These are phyloP conservation scores for Anneissia japonica DNA, from an alignment of 35 echinoderm and acorn worm species.

Conservation along the genomic window DNA sequence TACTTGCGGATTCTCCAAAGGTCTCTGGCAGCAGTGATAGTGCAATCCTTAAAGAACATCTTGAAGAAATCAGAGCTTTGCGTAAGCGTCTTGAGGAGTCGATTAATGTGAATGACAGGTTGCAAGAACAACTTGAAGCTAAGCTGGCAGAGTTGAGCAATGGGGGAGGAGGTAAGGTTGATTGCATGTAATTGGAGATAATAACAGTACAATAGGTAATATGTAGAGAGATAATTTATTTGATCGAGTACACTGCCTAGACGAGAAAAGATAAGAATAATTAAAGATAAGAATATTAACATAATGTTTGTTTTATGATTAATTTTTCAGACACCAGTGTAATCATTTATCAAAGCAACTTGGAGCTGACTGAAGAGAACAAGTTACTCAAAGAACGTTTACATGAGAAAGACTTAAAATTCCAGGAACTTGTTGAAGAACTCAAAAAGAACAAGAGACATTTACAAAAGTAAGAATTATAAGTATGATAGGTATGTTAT, in stretches of 20 bases:
- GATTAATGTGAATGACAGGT: slow-evolving; percentile 46
- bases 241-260: too few relatives aligned
- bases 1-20: background rate
- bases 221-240: too few relatives aligned
- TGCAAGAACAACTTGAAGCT: slow-evolving; percentile 57
- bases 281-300: too few relatives aligned
- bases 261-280: too few relatives aligned
- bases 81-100: slow-evolving; percentile 78
- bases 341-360: background rate
- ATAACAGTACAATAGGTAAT: too few relatives aligned
- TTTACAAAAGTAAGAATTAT: background rate
- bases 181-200: too few relatives aligned
- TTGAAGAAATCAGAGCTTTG: slow-evolving; percentile 55
- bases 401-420: background rate
- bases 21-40: background rate
- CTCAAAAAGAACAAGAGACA: background rate
- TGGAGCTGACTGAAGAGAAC: background rate
- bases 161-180: slow-evolving; percentile 3
- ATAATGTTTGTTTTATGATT: too few relatives aligned
- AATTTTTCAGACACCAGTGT: background rate
- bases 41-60: slow-evolving; percentile 46
- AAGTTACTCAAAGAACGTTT: background rate
- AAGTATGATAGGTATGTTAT: too few relatives aligned
- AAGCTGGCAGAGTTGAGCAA: slow-evolving; percentile 40
- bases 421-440: background rate